Conservation (phyloP, 2,888 invertebrate genomes). For the Philaethria dido region DNA sequence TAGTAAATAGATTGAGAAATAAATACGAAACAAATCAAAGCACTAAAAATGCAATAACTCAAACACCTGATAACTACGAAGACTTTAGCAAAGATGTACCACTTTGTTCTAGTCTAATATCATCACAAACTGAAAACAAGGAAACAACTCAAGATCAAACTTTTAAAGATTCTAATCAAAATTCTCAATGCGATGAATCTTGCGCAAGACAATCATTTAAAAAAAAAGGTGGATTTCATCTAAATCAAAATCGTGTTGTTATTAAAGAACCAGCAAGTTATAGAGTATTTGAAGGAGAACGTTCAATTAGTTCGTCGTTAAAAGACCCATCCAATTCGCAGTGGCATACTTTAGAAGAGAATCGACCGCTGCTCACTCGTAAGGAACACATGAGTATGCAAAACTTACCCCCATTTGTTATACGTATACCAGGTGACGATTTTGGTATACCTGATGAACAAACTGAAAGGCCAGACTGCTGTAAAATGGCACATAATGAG, state of each 20-base stretch:
- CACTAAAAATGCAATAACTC: slow-evolving; percentile 38
- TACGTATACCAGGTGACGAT: neutral
- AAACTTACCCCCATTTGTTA: slow-evolving; percentile 17
- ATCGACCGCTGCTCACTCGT: slow-evolving; percentile 8
- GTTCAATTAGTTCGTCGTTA: slow-evolving; percentile 32
- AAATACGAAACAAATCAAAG: slow-evolving; percentile 34
- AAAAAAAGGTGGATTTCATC: neutral
- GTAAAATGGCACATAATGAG: neutral
- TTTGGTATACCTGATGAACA: neutral
- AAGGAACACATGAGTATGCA: slow-evolving; percentile 23
- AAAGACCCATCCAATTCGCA: slow-evolving; percentile 24
- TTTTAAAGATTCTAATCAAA: slow-evolving; percentile 27
- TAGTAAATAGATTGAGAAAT: slow-evolving; percentile 52
- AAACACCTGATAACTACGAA: slow-evolving; percentile 44
- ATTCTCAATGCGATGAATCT: slow-evolving; percentile 23
- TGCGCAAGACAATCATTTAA: slow-evolving; percentile 1
- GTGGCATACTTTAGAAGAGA: slow-evolving; percentile 41
- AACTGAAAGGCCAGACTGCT: neutral
- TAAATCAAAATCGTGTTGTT: slow-evolving; percentile 16
- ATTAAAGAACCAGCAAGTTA: slow-evolving; percentile 34
- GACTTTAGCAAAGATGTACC: slow-evolving; percentile 49
- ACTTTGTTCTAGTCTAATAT: slow-evolving; percentile 42
- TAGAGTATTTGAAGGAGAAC: slow-evolving; percentile 27
- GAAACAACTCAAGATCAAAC: slow-evolving; percentile 4
- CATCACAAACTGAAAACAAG: neutral